Base-by-base conservation (phyloP, 1,140 invertebrate genomes). In the Ceratitis capitata region DNA sequence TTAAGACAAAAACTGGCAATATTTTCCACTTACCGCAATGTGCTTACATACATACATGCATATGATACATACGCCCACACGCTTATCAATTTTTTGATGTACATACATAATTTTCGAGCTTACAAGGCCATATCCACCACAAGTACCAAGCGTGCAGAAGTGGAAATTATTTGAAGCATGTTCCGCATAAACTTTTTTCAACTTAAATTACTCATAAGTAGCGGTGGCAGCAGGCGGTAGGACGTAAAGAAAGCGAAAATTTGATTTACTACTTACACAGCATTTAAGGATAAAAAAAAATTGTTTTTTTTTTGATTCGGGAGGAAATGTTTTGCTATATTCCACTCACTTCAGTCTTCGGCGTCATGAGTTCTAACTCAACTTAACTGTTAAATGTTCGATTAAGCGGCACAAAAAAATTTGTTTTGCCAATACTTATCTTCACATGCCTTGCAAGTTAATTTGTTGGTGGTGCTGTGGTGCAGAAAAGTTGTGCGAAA, bases 1-100 rank as follows among this genome's bases (percentile, higher is more conserved):
- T 83, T 83, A 83, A 53, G 19, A 78, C 69, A 78, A 45, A 47
- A 78, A 45, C n/a, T 26, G 69, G 69, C 69, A 78, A 78, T 78
- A 78, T 45, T 78, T 78, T 42, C n/a, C 69, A 78, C 42, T n/a
- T 78, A 78, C 39, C 32, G 42, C 19, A 78, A 10, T 26, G 3
- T 23, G 26, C 7, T 16, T 23, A 45, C 7, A 45, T 3, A 10
- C 12, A n/a, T 12, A 61, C 19, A 69, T 42, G n/a, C 19, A 69
- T 35, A n/a, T 3, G 12, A n/a, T 16, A 1, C 39, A 39, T 3
- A 69, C 14, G n/a, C 9, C 12, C 51, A 53, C 16, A 53, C 16
- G 14, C 16, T n/a, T n/a, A n/a, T n/a, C n/a, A n/a, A n/a, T n/a
- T n/a, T n/a, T n/a, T n/a, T n/a, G n/a, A n/a, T n/a, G n/a, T n/a